Conservation (phyloP, 2,888 invertebrate species). For the Oscheius sp. region DNA sequence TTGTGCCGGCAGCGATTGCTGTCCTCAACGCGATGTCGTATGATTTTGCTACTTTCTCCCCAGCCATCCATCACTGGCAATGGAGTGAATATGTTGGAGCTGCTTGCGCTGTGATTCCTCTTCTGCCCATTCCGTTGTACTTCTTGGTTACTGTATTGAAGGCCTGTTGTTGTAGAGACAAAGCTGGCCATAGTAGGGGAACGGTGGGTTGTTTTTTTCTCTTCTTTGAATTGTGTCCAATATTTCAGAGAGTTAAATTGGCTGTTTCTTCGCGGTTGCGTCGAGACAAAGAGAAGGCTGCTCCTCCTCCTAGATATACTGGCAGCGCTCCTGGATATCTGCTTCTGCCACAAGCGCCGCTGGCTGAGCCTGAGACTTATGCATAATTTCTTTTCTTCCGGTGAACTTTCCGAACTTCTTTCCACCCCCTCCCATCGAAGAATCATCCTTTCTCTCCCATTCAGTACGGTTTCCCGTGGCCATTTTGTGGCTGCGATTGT, state of each 20-base stretch:
- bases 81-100: constrained; percentile 65
- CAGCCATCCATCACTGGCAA: constrained; percentile 58
- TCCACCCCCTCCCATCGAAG: neutral
- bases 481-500: neutral
- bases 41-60: constrained; percentile 60
- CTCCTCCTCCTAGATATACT: constrained; percentile 59
- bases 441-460: neutral
- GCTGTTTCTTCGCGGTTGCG: constrained; percentile 64
- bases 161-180: constrained; percentile 55
- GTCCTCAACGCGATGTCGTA: constrained; percentile 64
- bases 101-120: constrained; percentile 64
- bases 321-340: constrained; percentile 68
- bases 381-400: no score
- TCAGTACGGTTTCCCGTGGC: neutral
- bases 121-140: constrained; percentile 68
- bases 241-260: constrained; percentile 61
- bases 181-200: constrained; percentile 13
- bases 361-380: constrained; percentile 63
- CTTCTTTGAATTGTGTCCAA: neutral
- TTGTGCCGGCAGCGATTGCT: constrained; percentile 64
- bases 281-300: constrained; percentile 37
- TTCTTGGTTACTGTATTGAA: constrained; percentile 57
- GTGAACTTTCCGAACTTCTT: neutral
- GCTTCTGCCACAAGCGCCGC: constrained; percentile 67
- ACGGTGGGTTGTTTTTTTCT: neutral